Percentiles rank a stretch among this genome's conserved stretches.
Evolutionary conservation across 2,797 vertebrate genomes (phyloP).

Genomic region (Artibeus jamaicensis): DNA sequence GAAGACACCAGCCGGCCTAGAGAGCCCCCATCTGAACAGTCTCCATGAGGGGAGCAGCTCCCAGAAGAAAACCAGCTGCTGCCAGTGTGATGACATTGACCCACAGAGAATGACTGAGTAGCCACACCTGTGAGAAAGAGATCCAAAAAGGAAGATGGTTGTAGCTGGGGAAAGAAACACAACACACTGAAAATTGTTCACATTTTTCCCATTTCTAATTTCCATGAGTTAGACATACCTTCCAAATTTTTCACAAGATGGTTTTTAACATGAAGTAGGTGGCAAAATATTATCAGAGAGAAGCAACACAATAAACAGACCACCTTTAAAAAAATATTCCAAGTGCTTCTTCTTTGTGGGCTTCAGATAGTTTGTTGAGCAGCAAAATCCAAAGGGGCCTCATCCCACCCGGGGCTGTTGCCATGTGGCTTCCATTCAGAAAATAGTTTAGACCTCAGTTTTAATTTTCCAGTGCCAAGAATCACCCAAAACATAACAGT

Average conservation of each 20-base stretch:
- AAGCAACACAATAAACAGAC: neutral
- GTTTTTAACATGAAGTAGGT: conserved; percentile 58
- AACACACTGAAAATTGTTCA: neutral
- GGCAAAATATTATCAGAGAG: neutral
- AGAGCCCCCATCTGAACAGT: conserved; percentile 48
- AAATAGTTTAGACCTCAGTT: neutral
- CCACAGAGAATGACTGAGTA: conserved; percentile 72
- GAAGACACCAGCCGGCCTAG: conserved; percentile 5
- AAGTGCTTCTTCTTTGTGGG: neutral
- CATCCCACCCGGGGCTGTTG: no score
- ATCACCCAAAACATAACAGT: neutral
- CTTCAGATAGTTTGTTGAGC: neutral
- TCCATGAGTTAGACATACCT: conserved; percentile 26
- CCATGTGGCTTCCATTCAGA: neutral
- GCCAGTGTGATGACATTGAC: conserved; percentile 65
- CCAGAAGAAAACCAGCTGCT: conserved; percentile 71
- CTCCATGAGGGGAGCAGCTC: conserved; percentile 61
- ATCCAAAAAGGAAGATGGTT: conserved; percentile 67
- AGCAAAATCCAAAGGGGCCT: conserved; percentile 2
- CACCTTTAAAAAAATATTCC: neutral
- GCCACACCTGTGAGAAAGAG: conserved; percentile 60
- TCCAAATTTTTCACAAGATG: conserved; percentile 57
- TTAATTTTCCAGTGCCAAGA: neutral
- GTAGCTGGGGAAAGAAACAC: conserved; percentile 48
- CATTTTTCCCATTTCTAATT: conserved; percentile 67